A percentile compares a stretch with the other conserved stretches of the same genome.
Evolutionary conservation across 2,797 vertebrate genomes (phyloP).

Genomic region (Crocodylus rhombifer): DNA sequence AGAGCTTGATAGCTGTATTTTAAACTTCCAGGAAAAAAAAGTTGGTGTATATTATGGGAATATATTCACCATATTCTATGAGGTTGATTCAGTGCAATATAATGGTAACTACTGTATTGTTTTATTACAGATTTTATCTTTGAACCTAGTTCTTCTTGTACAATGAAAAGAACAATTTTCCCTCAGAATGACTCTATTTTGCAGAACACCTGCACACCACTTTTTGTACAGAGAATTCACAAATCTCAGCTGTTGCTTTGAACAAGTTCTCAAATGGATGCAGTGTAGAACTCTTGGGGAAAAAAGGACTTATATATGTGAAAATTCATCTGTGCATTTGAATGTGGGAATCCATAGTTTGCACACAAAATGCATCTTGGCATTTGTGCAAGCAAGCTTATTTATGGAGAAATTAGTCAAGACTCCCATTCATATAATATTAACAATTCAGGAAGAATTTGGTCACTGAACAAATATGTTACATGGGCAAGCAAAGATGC

Average conservation of each 20-base stretch:
- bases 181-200: no score
- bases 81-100: background rate
- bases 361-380: background rate
- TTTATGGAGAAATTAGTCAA: background rate
- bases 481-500: background rate
- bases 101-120: background rate
- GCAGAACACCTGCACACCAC: background rate
- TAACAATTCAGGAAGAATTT: background rate
- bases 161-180: no score
- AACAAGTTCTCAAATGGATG: background rate
- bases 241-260: background rate
- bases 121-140: background rate
- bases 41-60: background rate
- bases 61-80: background rate
- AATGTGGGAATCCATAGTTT: background rate
- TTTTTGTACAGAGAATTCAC: background rate
- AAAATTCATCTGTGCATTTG: background rate
- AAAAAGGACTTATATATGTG: background rate
- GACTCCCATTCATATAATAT: background rate
- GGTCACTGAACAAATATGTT: no score
- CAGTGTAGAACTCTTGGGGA: background rate
- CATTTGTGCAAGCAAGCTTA: background rate
- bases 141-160: background rate
- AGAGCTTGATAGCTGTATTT: rapidly evolving
- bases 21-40: background rate